Percentiles rank a stretch among this genome's conserved stretches.
phyloP scores from a whole-genome alignment of 2,888 invertebrate genomes.

The Gastrophysa polygoni region DNA sequence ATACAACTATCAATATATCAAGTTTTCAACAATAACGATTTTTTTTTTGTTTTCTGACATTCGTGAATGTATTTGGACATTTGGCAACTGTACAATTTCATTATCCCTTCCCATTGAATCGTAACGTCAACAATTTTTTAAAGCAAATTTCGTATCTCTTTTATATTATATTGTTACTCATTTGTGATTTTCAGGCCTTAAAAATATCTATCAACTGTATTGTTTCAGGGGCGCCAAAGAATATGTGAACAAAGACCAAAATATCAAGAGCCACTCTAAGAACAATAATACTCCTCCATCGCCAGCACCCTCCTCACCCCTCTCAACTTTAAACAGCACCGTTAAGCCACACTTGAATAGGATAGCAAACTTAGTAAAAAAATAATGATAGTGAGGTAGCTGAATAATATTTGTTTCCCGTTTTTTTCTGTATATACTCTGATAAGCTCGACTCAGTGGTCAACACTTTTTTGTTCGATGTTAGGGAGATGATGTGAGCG shows the following conservation, averaged over 20 bases:
- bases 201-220: too few species aligned
- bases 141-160: too few species aligned
- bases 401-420: conserved; percentile 5
- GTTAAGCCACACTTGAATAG: conserved; percentile 58
- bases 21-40: too few species aligned
- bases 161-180: too few species aligned
- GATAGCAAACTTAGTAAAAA: conserved; percentile 60
- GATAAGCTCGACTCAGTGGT: conserved; percentile 15
- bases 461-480: conserved; percentile 6
- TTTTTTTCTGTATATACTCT: conserved; percentile 28
- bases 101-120: too few species aligned
- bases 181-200: too few species aligned
- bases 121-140: too few species aligned
- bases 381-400: conserved; percentile 42
- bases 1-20: too few species aligned
- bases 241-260: conserved; percentile 59
- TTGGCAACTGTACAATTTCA: too few species aligned
- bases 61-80: too few species aligned
- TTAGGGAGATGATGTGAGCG: background rate
- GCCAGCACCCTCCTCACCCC: conserved; percentile 54
- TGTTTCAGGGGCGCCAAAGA: conserved; percentile 61
- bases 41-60: too few species aligned
- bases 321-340: conserved; percentile 54
- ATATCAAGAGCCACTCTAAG: conserved; percentile 46
- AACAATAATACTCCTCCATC: conserved; percentile 56